A percentile compares a stretch with the other conserved stretches of the same genome.
phyloP scores from a whole-genome alignment of 1,140 invertebrate genomes.

The Caenorhabditis inopinata region DNA sequence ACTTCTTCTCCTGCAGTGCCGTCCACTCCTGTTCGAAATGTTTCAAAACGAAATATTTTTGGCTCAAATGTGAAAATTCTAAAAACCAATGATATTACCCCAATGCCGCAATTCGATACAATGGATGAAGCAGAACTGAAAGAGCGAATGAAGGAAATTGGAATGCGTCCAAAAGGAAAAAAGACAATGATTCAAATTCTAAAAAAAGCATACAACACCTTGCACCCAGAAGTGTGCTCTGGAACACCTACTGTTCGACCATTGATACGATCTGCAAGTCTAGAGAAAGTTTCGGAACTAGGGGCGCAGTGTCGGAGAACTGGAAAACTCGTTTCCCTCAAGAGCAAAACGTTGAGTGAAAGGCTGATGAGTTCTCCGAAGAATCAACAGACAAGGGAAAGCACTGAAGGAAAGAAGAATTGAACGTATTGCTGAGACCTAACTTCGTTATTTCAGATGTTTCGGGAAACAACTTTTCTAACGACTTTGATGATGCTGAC shows the following conservation, averaged over 20 bases:
- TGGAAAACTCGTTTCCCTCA: neutral
- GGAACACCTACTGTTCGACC: neutral
- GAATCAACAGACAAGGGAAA: too few species aligned
- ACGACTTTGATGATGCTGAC: neutral
- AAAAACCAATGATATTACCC: constrained; percentile 6
- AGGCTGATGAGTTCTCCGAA: neutral
- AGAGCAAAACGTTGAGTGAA: neutral
- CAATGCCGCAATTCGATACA: neutral
- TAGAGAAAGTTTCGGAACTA: neutral
- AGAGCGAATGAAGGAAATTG: constrained; percentile 14
- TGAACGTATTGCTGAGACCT: too few species aligned
- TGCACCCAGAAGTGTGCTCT: neutral
- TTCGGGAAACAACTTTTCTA: neutral
- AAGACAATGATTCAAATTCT: constrained; percentile 3
- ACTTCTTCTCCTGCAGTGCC: neutral
- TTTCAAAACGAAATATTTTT: neutral
- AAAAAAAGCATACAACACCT: neutral
- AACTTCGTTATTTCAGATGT: too few species aligned
- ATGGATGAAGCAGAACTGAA: neutral
- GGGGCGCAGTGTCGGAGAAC: neutral
- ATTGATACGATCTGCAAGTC: neutral
- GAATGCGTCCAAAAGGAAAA: neutral
- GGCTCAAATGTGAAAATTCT: neutral
- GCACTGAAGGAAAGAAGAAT: too few species aligned
- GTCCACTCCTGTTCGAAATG: neutral